Evolutionary conservation across 2,888 invertebrate species (phyloP), one percentile per base, ranked within the genome.

Genomic region (Apamea anceps): DNA sequence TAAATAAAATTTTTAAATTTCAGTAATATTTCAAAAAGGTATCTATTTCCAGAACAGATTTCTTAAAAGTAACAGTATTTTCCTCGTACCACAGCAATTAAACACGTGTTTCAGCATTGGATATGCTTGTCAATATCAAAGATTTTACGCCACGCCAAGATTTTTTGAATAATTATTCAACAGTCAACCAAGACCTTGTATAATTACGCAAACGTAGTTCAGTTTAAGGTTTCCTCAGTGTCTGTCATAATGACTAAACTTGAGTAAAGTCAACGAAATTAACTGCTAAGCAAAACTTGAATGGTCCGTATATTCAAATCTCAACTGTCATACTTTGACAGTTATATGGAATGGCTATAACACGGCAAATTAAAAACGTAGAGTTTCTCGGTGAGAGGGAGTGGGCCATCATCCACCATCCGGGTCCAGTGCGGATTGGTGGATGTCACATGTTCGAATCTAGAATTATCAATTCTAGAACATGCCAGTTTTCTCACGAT

Each of bases 171-270:
- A 48, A 67, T 45, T 10, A 63, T 63, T 10, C 12, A 57, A 37
- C 28, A 42, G 32, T 78, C 63, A 78, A 82, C 89, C 90, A 87
- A 93, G 87, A 93, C 92, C 92, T 93, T 89, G 21, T 21, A 28
- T 1, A 10, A 0, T 42, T 12, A 62, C 45, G 2, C 45, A 62
- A 42, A 45, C 42, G 0, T 13, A 21, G 0, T 21, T 45, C 21
- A 45, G 45, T 28, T 45, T 15, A 6, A 12, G 7, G 1, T 25
- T 25, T 62, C 10, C 1, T n/a, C 42, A 21, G 7, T 18, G 6
- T 28, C 8, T 25, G 45, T 48, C 2, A 73, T 21, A 25, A 45
- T 32, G 32, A 21, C 21, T 72, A 28, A 62, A 62, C 28, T 28
- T 25, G 21, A 62, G 15, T 28, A 28, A 62, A 28, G 15, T 62